A percentile compares a stretch with the other conserved stretches of the same genome.
These are phyloP conservation scores for Dipus sagitta DNA, from an alignment of 2,797 vertebrate species.

Conservation along the genomic window DNA sequence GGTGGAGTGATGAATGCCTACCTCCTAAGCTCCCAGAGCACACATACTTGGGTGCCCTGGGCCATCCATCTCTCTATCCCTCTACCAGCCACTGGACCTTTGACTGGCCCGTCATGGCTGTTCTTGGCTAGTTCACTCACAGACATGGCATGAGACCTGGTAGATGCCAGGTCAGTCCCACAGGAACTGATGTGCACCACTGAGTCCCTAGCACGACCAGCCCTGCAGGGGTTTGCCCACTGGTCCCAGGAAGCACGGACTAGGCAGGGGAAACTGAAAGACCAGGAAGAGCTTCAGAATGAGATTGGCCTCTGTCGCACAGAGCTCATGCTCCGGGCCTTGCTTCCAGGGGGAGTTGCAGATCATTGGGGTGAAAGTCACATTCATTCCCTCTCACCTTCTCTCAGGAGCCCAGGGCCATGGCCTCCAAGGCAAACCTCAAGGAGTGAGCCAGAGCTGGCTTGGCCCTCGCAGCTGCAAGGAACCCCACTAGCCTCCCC, in stretches of 20 bases:
- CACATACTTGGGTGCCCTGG: background rate
- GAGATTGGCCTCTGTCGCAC: background rate
- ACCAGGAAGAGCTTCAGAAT: no score
- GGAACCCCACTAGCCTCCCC: background rate
- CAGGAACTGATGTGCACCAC: background rate
- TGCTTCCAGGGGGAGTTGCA: background rate
- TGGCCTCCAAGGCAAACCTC: background rate
- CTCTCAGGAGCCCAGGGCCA: background rate
- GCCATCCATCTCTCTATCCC: accelerated
- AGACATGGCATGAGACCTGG: background rate
- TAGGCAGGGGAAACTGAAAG: background rate
- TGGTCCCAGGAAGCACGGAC: background rate
- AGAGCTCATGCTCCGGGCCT: no score
- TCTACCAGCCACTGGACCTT: background rate
- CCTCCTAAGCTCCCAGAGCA: no score
- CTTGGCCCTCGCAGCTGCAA: background rate
- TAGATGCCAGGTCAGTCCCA: background rate
- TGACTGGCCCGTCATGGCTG: background rate
- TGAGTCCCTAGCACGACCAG: no score
- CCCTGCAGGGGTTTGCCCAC: no score
- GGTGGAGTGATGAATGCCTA: background rate
- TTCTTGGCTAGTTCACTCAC: background rate
- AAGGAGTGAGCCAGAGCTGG: background rate
- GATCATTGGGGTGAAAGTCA: background rate
- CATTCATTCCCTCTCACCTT: background rate